Percentiles rank a stretch among this genome's conserved stretches.
phyloP scores from a whole-genome alignment of 2,888 invertebrate genomes.

The Lathronympha strigana region DNA sequence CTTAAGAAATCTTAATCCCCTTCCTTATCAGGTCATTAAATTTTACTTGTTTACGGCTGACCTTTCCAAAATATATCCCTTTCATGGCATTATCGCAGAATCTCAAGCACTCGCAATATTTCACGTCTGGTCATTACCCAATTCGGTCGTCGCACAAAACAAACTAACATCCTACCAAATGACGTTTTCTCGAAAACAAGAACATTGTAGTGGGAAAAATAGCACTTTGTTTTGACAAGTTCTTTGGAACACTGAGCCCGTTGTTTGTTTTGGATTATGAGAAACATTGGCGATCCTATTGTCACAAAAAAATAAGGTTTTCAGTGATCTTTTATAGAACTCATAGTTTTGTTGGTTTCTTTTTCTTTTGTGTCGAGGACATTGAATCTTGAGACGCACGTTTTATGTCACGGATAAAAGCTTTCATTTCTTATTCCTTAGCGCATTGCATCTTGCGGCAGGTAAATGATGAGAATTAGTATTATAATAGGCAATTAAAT shows the following conservation, averaged over 20 bases:
- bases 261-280: slow-evolving; percentile 39
- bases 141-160: slow-evolving; percentile 34
- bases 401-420: too few species aligned
- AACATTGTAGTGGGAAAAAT: slow-evolving; percentile 39
- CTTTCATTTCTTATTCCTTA: too few species aligned
- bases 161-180: slow-evolving; percentile 37
- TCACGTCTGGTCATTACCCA: slow-evolving; percentile 39
- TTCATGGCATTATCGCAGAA: slow-evolving; percentile 34
- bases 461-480: too few species aligned
- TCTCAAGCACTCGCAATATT: slow-evolving; percentile 35
- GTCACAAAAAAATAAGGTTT: slow-evolving; percentile 34
- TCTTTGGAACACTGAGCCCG: slow-evolving; percentile 25
- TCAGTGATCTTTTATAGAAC: slow-evolving; percentile 18
- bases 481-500: too few species aligned
- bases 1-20: slow-evolving; percentile 2
- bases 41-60: slow-evolving; percentile 27
- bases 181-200: slow-evolving; percentile 41
- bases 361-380: neutral
- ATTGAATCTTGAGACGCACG: too few species aligned
- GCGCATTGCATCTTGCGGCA: too few species aligned
- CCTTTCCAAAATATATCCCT: slow-evolving; percentile 26
- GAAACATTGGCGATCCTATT: slow-evolving; percentile 30
- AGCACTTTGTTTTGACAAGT: slow-evolving; percentile 43
- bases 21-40: slow-evolving; percentile 15
- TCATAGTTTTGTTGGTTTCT: slow-evolving; percentile 9